These are phyloP conservation scores for Drosophila grimshawi DNA, from an alignment of 1,140 invertebrate species.

Conservation along the genomic window DNA sequence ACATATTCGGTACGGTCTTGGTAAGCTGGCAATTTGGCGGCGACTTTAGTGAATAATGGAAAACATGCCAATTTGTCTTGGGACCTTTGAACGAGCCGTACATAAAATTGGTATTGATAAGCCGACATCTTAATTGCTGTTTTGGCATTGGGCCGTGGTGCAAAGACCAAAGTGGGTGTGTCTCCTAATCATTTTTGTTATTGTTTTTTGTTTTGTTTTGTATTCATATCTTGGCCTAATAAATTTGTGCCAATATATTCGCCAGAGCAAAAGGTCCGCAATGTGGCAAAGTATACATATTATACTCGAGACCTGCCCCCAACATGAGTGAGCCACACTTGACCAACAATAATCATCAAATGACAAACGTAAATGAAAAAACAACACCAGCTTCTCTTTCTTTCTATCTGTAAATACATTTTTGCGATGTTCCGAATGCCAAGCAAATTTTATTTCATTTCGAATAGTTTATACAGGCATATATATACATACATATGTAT, in stretches of 20 bases:
- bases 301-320: constrained; percentile 37
- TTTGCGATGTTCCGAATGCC: no score
- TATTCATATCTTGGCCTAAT: not conserved
- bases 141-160: constrained; percentile 5
- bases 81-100: constrained; percentile 26
- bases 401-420: no score
- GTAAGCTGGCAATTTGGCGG: not conserved
- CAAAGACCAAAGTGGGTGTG: constrained; percentile 53
- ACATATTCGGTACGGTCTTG: not conserved
- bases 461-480: no score
- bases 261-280: not conserved
- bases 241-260: constrained; percentile 4
- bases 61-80: constrained; percentile 4
- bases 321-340: not conserved
- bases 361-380: not conserved
- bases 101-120: constrained; percentile 34
- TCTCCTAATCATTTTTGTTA: not conserved
- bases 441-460: no score
- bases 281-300: constrained; percentile 7
- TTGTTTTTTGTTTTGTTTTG: no score
- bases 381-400: no score
- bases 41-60: not conserved
- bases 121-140: constrained; percentile 25
- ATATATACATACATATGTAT: no score
- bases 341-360: not conserved